Evolutionary conservation across 2,797 vertebrate genomes (phyloP).

Genomic region (Hipposideros larvatus): DNA sequence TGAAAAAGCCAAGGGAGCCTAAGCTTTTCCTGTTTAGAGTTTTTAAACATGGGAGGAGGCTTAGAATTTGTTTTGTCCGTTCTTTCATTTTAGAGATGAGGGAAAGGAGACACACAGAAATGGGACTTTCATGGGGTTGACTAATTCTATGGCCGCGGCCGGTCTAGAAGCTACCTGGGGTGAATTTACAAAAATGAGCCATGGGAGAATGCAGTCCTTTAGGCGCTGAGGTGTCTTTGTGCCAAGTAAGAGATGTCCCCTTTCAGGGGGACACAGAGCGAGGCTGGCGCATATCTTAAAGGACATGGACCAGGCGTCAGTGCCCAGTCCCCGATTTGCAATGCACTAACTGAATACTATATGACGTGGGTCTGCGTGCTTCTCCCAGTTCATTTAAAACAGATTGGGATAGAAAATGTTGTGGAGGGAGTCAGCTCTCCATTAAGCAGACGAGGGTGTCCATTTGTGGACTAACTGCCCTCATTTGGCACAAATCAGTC

Average conservation of each 20-base stretch:
- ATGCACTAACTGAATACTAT: not conserved
- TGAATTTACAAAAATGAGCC: not conserved
- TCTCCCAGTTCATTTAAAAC: slow-evolving; percentile 49
- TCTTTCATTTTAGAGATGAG: slow-evolving; percentile 15
- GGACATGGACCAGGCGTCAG: too few species aligned
- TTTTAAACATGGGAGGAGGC: not conserved
- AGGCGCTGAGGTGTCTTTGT: not conserved
- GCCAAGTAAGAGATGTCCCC: not conserved
- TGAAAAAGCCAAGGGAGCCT: not conserved
- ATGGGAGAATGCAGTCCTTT: not conserved
- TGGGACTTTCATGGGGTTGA: not conserved
- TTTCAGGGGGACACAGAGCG: not conserved
- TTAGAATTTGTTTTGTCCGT: not conserved
- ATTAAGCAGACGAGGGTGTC: slow-evolving; percentile 31
- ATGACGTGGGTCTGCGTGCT: not conserved
- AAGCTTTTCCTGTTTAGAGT: not conserved
- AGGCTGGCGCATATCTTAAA: not conserved
- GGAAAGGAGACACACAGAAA: not conserved
- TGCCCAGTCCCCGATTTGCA: not conserved
- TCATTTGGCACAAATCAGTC: slow-evolving; percentile 37
- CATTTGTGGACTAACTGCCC: slow-evolving; percentile 45
- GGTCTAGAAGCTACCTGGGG: not conserved
- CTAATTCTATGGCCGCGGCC: not conserved
- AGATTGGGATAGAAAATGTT: slow-evolving; percentile 19
- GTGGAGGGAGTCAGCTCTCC: not conserved